These are phyloP conservation scores for Cydia fagiglandana DNA, from an alignment of 1,140 invertebrate species.

Conservation along the genomic window DNA sequence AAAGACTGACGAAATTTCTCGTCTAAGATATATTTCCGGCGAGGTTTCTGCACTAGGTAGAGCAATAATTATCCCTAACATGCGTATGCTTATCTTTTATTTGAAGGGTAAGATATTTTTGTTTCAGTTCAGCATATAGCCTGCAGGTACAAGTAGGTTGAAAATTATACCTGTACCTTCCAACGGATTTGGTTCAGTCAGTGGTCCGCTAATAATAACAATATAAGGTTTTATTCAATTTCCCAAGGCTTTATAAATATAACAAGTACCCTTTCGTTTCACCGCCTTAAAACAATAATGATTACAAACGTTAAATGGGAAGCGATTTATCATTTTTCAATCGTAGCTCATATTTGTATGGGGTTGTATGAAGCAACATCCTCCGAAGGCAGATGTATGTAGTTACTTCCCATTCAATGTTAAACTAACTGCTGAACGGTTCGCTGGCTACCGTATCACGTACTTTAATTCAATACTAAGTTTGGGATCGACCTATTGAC, in stretches of 20 bases:
- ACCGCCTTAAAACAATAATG: slow-evolving; percentile 24
- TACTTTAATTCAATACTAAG: slow-evolving; percentile 34
- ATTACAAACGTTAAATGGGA: slow-evolving; percentile 31
- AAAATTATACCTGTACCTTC: no score
- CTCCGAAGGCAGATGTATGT: slow-evolving; percentile 23
- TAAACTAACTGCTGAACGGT: slow-evolving; percentile 34
- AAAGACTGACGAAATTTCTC: no score
- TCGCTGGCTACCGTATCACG: slow-evolving; percentile 24
- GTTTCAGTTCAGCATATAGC: no score
- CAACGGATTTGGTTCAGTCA: no score
- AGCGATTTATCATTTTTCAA: slow-evolving; percentile 34
- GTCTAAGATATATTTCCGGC: no score
- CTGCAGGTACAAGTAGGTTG: no score
- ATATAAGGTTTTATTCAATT: background rate
- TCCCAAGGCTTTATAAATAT: slow-evolving; percentile 1
- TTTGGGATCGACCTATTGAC: slow-evolving; percentile 29
- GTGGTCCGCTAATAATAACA: background rate
- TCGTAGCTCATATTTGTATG: slow-evolving; percentile 33
- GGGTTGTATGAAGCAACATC: slow-evolving; percentile 32
- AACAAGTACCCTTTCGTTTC: slow-evolving; percentile 17
- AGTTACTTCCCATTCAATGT: slow-evolving; percentile 36
- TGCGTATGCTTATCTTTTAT: no score
- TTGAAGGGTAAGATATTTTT: no score
- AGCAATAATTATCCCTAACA: no score
- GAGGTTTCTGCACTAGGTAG: no score